Evolutionary conservation across 2,113 vertebrate species (phyloP), one percentile per base, ranked within the genome.

Genomic region (Eurystomus gularis): DNA sequence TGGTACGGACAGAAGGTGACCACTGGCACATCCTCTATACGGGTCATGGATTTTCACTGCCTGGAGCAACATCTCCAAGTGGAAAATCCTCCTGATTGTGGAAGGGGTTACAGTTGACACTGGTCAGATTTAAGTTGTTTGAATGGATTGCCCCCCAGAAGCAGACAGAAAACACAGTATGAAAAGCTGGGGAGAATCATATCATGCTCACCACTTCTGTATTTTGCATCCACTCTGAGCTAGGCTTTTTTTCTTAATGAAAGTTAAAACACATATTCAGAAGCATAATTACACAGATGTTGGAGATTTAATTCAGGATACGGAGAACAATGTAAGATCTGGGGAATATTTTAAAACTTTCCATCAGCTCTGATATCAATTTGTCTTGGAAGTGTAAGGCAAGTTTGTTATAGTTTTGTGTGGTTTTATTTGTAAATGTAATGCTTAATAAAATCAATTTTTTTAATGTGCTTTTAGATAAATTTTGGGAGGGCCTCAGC

Each of bases 261-360:
- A 39, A 40, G 1, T 51, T 25, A 25, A 60, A n/a, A 35, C 6
- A 81, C 20, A 6, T 24, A 7, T n/a, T 58, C 4, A 0, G 55
- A 42, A 66, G 20, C 31, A 19, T 18, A 35, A 12, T 69, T 60
- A 8, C 7, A 10, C 0, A 0, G 4, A 1, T 6, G 28, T 3
- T 55, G 16, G 65, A 37, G 65, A 40, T 79, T 54, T 64, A 62
- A 23, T 48, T 54, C 49, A 35, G 73, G 21, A 21, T 19, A 15
- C 21, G 13, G 46, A 68, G 37, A 65, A 17, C 15, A 18, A 10
- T 1, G 4, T 8, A 35, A 78, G 4, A 70, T 15, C 40, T 54
- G 14, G 14, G 23, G 26, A 76, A 86, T 17, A 48, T 40, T 31
- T 51, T 17, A 51, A 58, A 82, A 17, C 25, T 57, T 71, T 17